Evolutionary conservation across 2,113 vertebrate genomes (phyloP).

Genomic region (Mastomys coucha): DNA sequence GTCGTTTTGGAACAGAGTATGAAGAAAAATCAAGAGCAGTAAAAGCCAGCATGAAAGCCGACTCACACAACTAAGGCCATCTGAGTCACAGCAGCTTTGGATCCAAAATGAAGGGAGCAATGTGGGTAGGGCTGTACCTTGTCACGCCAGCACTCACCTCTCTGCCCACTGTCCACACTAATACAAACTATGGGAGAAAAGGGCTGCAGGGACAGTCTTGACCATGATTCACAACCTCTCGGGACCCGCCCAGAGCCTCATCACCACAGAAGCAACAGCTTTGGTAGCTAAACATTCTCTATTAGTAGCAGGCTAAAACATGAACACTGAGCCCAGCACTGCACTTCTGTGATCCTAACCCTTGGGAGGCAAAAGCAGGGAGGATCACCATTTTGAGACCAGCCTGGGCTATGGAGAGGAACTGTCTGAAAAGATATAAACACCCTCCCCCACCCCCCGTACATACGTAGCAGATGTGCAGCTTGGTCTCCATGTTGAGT

Average conservation of each 20-base stretch:
- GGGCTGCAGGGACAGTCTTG: neutral
- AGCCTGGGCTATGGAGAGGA: neutral
- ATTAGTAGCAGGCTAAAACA: neutral
- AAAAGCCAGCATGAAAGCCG: neutral
- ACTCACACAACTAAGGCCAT: neutral
- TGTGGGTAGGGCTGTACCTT: neutral
- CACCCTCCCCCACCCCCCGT: neutral
- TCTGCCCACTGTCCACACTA: neutral
- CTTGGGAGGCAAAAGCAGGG: neutral
- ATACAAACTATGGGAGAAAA: neutral
- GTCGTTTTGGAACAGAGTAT: neutral
- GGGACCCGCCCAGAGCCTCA: neutral
- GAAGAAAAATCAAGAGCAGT: neutral
- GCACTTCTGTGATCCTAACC: neutral
- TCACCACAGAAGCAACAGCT: accelerated
- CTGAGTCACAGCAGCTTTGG: neutral
- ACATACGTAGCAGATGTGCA: too few species aligned
- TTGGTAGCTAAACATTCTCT: too few species aligned
- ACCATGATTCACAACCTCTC: neutral
- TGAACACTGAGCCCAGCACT: neutral
- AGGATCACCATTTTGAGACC: neutral
- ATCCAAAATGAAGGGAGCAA: neutral
- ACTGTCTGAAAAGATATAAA: neutral
- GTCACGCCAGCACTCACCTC: neutral
- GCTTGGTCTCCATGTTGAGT: too few species aligned